Conservation (phyloP, 2,113 vertebrate genomes). For the Mirza zaza region DNA sequence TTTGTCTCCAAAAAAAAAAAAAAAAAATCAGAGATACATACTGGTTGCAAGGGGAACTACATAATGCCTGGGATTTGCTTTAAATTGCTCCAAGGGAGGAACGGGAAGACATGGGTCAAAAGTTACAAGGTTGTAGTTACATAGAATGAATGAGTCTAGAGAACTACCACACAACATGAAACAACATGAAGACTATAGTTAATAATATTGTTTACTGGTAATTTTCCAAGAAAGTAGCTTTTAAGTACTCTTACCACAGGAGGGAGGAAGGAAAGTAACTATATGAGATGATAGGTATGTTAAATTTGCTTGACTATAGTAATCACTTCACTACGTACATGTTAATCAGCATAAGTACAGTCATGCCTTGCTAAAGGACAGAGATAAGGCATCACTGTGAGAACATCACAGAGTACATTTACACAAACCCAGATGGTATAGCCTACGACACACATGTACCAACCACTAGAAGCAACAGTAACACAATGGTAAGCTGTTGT, state of each 20-base stretch:
- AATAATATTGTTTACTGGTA: background rate
- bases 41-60: background rate
- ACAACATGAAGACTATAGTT: background rate
- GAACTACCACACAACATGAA: background rate
- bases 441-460: background rate
- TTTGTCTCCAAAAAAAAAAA: too few relatives aligned
- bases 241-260: background rate
- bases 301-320: background rate
- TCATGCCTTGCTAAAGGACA: background rate
- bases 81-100: background rate
- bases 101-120: background rate
- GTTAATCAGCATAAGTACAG: background rate
- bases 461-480: background rate
- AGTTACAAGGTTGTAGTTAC: background rate
- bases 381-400: background rate
- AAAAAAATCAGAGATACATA: background rate
- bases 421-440: background rate
- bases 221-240: background rate
- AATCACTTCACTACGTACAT: background rate
- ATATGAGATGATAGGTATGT: background rate
- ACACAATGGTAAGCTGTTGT: background rate
- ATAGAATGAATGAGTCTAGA: background rate
- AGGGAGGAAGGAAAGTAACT: background rate
- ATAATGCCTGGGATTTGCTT: background rate
- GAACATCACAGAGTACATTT: background rate